Conservation (phyloP, 2,797 vertebrate species). For the Pantherophis alleghaniensis region DNA sequence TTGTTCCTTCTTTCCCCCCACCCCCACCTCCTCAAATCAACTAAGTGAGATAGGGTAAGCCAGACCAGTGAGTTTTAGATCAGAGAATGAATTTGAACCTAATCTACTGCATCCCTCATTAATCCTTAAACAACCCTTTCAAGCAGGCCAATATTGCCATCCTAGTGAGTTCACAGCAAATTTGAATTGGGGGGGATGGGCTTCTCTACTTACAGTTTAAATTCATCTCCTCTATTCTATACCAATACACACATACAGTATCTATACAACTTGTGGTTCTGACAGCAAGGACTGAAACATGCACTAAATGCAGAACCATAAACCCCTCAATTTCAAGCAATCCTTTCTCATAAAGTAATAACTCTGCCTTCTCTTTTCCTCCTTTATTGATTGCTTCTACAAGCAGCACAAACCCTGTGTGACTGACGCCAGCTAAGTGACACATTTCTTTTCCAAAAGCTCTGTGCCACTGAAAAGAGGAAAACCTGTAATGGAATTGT, state of each 20-base stretch:
- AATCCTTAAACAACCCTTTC: neutral
- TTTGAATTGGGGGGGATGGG: neutral
- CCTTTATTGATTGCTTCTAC: neutral
- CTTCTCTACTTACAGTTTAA: neutral
- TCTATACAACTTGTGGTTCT: neutral
- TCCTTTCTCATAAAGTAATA: conserved; percentile 1
- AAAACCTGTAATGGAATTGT: neutral
- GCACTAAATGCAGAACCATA: neutral
- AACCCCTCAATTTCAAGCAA: conserved; percentile 13
- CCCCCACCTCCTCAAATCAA: neutral
- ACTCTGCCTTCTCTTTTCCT: conserved; percentile 17
- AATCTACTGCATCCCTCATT: neutral
- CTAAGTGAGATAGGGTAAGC: neutral
- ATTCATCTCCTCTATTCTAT: neutral
- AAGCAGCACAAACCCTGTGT: neutral
- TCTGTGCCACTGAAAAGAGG: neutral
- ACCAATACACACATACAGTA: neutral
- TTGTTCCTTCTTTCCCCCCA: neutral
- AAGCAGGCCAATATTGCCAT: neutral
- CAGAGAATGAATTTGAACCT: neutral
- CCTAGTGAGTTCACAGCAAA: neutral
- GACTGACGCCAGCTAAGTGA: neutral
- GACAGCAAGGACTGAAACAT: neutral
- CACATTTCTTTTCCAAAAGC: neutral
- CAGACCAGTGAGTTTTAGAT: neutral